These are phyloP conservation scores for Periplaneta americana DNA, from an alignment of 1,140 invertebrate species.

Conservation along the genomic window DNA sequence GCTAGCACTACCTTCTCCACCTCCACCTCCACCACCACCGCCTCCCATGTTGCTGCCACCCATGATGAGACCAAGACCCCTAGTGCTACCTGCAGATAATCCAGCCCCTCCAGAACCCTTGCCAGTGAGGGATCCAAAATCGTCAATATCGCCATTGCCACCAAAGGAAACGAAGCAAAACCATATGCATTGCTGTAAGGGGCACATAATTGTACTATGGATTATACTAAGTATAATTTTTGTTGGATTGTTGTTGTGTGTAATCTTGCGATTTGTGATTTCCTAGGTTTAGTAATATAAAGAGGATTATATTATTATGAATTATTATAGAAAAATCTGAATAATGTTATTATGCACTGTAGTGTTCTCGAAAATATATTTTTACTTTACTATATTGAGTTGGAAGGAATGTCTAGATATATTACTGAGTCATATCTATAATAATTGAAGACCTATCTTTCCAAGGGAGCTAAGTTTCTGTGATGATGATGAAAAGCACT, in stretches of 20 bases:
- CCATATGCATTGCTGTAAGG: constrained; percentile 3
- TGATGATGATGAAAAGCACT: too few relatives aligned
- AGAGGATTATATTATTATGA: not conserved
- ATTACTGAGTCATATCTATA: too few relatives aligned
- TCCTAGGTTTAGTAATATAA: not conserved
- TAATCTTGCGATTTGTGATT: constrained; percentile 14
- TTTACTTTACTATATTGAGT: too few relatives aligned
- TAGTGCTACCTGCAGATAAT: constrained; percentile 9
- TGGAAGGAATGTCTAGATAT: too few relatives aligned
- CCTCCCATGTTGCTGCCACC: constrained; percentile 10
- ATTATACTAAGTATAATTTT: constrained; percentile 8
- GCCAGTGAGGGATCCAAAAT: constrained; percentile 13
- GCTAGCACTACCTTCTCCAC: not conserved
- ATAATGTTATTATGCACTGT: too few relatives aligned
- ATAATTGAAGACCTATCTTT: too few relatives aligned
- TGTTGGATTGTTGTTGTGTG: constrained; percentile 9
- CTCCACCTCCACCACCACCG: not conserved
- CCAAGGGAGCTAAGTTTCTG: too few relatives aligned
- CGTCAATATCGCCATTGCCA: constrained; percentile 6
- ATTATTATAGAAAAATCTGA: not conserved
- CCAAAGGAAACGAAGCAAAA: not conserved
- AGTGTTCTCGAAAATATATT: too few relatives aligned
- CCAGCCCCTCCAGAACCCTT: constrained; percentile 8
- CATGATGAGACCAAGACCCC: constrained; percentile 15
- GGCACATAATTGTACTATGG: constrained; percentile 16